A percentile compares a stretch with the other conserved stretches of the same genome.
phyloP scores from a whole-genome alignment of 2,888 invertebrate genomes.

The Phyllotreta cruciferae region DNA sequence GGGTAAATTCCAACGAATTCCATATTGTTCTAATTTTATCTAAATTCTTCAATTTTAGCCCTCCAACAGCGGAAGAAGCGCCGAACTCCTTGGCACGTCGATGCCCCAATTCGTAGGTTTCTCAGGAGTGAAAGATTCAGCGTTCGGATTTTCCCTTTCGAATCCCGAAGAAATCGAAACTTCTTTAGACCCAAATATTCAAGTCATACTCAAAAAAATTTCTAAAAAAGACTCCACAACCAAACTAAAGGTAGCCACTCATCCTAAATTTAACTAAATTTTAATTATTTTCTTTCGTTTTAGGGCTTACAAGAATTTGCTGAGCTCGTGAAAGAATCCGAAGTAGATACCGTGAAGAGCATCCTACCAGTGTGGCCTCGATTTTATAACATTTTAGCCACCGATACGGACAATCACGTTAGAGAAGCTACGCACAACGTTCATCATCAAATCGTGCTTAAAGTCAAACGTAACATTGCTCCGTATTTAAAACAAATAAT shows the following conservation, averaged over 20 bases:
- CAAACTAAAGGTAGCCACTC: slow-evolving; percentile 75
- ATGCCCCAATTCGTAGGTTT: slow-evolving; percentile 68
- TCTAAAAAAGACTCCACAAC: slow-evolving; percentile 90
- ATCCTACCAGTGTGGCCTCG: slow-evolving; percentile 85
- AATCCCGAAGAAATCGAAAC: slow-evolving; percentile 70
- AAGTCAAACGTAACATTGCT: slow-evolving; percentile 78
- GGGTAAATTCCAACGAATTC: slow-evolving; percentile 63
- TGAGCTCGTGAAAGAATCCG: slow-evolving; percentile 70
- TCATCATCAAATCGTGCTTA: slow-evolving; percentile 71
- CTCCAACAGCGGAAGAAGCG: slow-evolving; percentile 89
- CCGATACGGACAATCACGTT: slow-evolving; percentile 83
- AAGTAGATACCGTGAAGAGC: slow-evolving; percentile 71
- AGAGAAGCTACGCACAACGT: slow-evolving; percentile 80
- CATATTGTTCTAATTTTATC: slow-evolving; percentile 28
- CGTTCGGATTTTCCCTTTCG: slow-evolving; percentile 61
- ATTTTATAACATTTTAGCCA: slow-evolving; percentile 75
- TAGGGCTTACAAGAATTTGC: slow-evolving; percentile 85
- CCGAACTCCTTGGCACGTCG: slow-evolving; percentile 73
- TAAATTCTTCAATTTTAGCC: slow-evolving; percentile 68
- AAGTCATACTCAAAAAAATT: slow-evolving; percentile 84
- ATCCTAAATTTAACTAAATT: neutral
- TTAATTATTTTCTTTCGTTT: slow-evolving; percentile 21
- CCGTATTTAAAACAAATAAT: slow-evolving; percentile 79
- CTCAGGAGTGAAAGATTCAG: slow-evolving; percentile 65
- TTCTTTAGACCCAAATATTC: slow-evolving; percentile 74